A percentile compares a stretch with the other conserved stretches of the same genome.
These are phyloP conservation scores for Holothuria scabra DNA, from an alignment of 53 echinoderm and acorn worm species.

Conservation along the genomic window DNA sequence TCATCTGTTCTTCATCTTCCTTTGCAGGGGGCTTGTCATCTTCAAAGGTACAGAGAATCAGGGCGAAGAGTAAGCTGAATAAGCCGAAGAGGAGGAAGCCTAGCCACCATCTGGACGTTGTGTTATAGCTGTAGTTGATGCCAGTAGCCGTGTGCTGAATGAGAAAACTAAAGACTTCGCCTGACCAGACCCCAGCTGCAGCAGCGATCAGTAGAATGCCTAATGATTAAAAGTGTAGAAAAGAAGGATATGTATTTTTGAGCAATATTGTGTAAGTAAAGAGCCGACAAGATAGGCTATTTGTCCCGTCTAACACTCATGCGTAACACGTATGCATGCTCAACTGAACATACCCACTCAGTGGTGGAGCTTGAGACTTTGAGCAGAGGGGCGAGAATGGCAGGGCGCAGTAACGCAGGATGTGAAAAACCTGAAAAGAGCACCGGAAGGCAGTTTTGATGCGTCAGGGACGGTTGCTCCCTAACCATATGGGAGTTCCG, in stretches of 20 bases:
- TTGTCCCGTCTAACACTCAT: too few relatives aligned
- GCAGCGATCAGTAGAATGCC: slow-evolving; percentile 7
- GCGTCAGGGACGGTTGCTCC: too few relatives aligned
- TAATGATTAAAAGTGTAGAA: background rate
- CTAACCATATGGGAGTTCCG: too few relatives aligned
- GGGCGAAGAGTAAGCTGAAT: slow-evolving; percentile 26
- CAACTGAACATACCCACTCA: too few relatives aligned
- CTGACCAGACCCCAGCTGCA: slow-evolving; percentile 51
- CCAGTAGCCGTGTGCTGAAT: slow-evolving; percentile 39
- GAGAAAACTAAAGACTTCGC: slow-evolving; percentile 53
- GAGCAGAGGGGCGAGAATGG: too few relatives aligned
- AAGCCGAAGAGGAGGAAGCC: slow-evolving; percentile 60
- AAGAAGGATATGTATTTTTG: background rate
- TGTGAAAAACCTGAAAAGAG: too few relatives aligned
- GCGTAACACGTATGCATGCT: too few relatives aligned
- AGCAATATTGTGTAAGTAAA: too few relatives aligned
- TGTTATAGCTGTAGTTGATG: slow-evolving; percentile 31
- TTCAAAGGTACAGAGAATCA: slow-evolving; percentile 32
- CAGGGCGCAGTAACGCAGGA: too few relatives aligned
- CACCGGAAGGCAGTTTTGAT: too few relatives aligned
- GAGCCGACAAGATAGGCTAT: too few relatives aligned
- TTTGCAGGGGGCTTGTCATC: slow-evolving; percentile 5
- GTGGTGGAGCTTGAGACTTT: too few relatives aligned
- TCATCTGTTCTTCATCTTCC: background rate
- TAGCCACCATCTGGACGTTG: slow-evolving; percentile 63